Percentiles rank a stretch among this genome's conserved stretches.
Evolutionary conservation across 1,140 invertebrate genomes (phyloP).

Genomic region (Coelopa frigida): DNA sequence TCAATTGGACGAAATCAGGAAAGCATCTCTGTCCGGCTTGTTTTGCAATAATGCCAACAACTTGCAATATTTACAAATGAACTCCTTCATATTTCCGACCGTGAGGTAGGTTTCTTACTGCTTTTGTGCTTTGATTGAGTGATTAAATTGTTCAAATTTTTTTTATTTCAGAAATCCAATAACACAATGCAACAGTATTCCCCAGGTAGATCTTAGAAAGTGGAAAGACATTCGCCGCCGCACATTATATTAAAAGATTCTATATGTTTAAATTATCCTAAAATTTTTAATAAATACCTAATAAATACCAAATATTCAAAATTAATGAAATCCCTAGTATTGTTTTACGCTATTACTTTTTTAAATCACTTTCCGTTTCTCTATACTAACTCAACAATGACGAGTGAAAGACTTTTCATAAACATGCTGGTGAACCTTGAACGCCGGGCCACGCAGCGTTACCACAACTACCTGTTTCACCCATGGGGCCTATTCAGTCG

Average conservation of each 20-base stretch:
- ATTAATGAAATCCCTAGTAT: not conserved
- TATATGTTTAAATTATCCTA: not conserved
- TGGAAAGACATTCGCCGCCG: constrained; percentile 49
- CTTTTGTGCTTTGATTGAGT: not conserved
- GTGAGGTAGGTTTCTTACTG: constrained; percentile 19
- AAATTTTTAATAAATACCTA: not conserved
- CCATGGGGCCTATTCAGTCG: too few relatives aligned
- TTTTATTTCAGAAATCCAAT: constrained; percentile 45
- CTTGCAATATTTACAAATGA: constrained; percentile 65
- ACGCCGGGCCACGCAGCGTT: too few relatives aligned
- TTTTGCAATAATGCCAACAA: constrained; percentile 78
- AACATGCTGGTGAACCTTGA: too few relatives aligned
- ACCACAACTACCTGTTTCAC: too few relatives aligned
- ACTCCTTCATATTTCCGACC: constrained; percentile 51
- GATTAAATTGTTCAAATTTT: not conserved
- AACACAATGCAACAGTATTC: constrained; percentile 53
- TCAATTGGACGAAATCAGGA: constrained; percentile 80
- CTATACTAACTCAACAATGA: too few relatives aligned
- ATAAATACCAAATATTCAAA: constrained; percentile 11
- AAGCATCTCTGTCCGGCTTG: constrained; percentile 68
- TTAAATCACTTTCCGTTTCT: constrained; percentile 16
- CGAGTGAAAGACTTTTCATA: too few relatives aligned
- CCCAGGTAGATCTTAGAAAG: constrained; percentile 54
- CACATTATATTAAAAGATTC: constrained; percentile 10
- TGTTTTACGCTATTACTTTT: constrained; percentile 22